Evolutionary conservation across 2,888 invertebrate genomes (phyloP), one percentile per base, ranked within the genome.

Genomic region (Merodon equestris): DNA sequence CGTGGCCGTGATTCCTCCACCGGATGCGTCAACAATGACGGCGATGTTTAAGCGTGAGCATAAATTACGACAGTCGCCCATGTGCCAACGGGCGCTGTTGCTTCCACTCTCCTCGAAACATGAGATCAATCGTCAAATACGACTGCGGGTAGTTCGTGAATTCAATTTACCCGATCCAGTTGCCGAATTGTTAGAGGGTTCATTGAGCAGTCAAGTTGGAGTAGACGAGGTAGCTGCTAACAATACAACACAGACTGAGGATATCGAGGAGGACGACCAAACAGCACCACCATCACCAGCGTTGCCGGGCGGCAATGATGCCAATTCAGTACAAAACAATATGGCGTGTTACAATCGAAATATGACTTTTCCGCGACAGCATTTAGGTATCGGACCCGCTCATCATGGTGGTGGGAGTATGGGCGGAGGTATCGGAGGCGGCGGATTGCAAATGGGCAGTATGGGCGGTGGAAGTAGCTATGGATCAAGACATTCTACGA

Each of bases 121-220:
- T 83, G 94, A 95, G 85, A 94, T 96, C 79, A 93, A 93, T 84
- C 91, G 93, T 82, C 94, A 94, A 90, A 93, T 96, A 82, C 93
- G 96, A 68, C 89, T 98, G 84, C 92, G 97, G 7, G 97, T 97
- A 1, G 97, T 98, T 12, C 92, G 98, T 51, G 98, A 98, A 90
- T 95, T 96, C 89, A 97, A 97, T 85, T 91, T 97, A 74, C 98
- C 98, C 0, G 98, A 98, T 88, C 92, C 93, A 10, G 94, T 95
- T 12, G 94, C 95, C 5, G 94, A 95, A 87, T 91, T 95, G 84
- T 89, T 96, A 60, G 94, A 94, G 83, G 91, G 88, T 83, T 87
- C 90, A 1, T 84, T 89, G 81, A 85, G 86, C 68, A 84, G 86
- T 61, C 85, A 85, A 75, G 82, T 83, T 57, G 83, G 82, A 45